Conservation (phyloP, 2,888 invertebrate genomes). For the Agrilus cyanescens region DNA sequence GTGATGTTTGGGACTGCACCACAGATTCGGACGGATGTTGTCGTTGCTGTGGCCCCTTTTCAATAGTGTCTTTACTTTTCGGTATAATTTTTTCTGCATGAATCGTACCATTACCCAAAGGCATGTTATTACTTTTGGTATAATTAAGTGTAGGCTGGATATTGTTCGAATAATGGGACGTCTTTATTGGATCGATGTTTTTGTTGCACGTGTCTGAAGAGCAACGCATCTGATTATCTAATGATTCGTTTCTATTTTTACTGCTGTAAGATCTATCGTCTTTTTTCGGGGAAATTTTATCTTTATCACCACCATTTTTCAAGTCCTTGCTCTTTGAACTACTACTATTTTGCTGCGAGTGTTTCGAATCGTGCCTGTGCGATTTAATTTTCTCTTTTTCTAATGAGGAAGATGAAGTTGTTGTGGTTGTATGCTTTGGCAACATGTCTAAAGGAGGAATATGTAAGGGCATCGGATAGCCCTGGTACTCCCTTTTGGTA, state of each 20-base stretch:
- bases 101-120: too few relatives aligned
- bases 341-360: conserved; percentile 15
- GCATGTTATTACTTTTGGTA: too few relatives aligned
- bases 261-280: conserved; percentile 10
- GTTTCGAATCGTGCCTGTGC: conserved; percentile 28
- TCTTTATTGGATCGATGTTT: too few relatives aligned
- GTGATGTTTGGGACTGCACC: conserved; percentile 22
- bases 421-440: conserved; percentile 19
- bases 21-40: conserved; percentile 25
- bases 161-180: too few relatives aligned
- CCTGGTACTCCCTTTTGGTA: conserved; percentile 30
- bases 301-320: conserved; percentile 14
- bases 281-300: conserved; percentile 21
- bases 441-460: conserved; percentile 32
- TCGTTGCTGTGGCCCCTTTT: conserved; percentile 23
- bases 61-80: conserved; percentile 16
- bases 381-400: conserved; percentile 29
- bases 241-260: too few relatives aligned
- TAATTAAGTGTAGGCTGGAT: too few relatives aligned
- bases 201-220: too few relatives aligned
- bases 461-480: conserved; percentile 30
- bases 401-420: conserved; percentile 14
- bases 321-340: conserved; percentile 16
- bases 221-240: too few relatives aligned
- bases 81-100: too few relatives aligned